Evolutionary conservation across 2,113 vertebrate species (phyloP), one percentile per base, ranked within the genome.

Genomic region (Oreamnos americanus): DNA sequence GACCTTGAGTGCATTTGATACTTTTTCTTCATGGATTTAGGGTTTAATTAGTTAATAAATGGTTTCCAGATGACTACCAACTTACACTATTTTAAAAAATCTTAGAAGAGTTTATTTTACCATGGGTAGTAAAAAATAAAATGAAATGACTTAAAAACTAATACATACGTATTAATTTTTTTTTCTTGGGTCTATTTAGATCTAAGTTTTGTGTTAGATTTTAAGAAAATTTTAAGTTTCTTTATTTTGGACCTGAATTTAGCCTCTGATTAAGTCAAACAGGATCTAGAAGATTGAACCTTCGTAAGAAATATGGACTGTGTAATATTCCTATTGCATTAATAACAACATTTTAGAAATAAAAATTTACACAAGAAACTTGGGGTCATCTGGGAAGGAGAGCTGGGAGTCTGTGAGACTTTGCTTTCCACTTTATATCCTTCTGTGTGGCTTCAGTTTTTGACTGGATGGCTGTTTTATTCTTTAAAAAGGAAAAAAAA

Each of bases 1-100:
- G 84, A 90, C 33, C 28, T 64, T 39, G 74, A 67, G 1, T 87
- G 0, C 67, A 0, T 71, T 36, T 33, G 6, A 4, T 76, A 45
- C 82, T 78, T 16, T 96, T 62, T 57, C 79, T 92, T 57, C 7
- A 51, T 64, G 6, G 78, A 90, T 96, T 92, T 95, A 85, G 15
- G 15, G 6, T 39, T 96, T 96, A 93, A 74, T 74, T 88, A 62
- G 55, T 87, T 19, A 21, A 51, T 95, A 94, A 12, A 94, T 96
- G 74, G n/a, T 0, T 97, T 97, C 87, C 91, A 98, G 96, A 19
- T 97, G 90, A 93, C 45, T 8, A 2, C 93, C 13, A 83, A 6
- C 9, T 45, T 49, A 30, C 19, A 71, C 11, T 62, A 45, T 55
- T 93, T 71, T 55, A 51, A 51, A 47, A 81, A n/a, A 53, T 28